Percentiles rank a stretch among this genome's conserved stretches.
Conservation (phyloP, 2,888 invertebrate species). For the Smittia sp. region DNA sequence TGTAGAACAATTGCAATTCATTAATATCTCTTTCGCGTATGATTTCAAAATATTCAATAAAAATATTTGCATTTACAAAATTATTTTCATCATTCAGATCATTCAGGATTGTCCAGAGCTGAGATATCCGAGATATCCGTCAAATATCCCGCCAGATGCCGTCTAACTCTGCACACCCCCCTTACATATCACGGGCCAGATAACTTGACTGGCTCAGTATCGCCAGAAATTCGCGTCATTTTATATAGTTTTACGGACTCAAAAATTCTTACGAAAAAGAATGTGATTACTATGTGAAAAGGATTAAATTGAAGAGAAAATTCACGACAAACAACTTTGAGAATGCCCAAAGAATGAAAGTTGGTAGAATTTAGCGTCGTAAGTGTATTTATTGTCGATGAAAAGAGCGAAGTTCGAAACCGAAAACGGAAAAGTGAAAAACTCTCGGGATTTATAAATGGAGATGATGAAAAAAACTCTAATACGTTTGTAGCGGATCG, state of each 20-base stretch:
- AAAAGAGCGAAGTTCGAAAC: constrained; percentile 38
- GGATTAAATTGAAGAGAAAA: constrained; percentile 38
- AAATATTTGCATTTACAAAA: too few relatives aligned
- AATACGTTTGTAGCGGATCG: constrained; percentile 37
- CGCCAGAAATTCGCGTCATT: neutral
- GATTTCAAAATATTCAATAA: too few relatives aligned
- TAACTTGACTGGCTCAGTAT: neutral
- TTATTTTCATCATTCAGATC: too few relatives aligned
- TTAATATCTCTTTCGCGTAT: too few relatives aligned
- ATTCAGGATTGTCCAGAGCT: too few relatives aligned
- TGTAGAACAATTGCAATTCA: too few relatives aligned
- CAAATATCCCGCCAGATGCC: too few relatives aligned
- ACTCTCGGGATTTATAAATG: constrained; percentile 37
- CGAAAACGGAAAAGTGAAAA: constrained; percentile 29
- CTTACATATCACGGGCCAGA: too few relatives aligned
- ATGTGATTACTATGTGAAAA: constrained; percentile 41
- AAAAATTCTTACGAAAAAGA: constrained; percentile 37
- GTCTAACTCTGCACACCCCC: too few relatives aligned
- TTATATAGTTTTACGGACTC: constrained; percentile 22
- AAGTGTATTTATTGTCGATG: constrained; percentile 36
- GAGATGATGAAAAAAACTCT: constrained; percentile 39
- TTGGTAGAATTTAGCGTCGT: constrained; percentile 38
- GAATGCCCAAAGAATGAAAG: constrained; percentile 40
- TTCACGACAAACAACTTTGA: constrained; percentile 30
- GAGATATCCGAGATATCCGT: too few relatives aligned